Conservation (phyloP, 1,140 invertebrate species). For the Hyphantria cunea region DNA sequence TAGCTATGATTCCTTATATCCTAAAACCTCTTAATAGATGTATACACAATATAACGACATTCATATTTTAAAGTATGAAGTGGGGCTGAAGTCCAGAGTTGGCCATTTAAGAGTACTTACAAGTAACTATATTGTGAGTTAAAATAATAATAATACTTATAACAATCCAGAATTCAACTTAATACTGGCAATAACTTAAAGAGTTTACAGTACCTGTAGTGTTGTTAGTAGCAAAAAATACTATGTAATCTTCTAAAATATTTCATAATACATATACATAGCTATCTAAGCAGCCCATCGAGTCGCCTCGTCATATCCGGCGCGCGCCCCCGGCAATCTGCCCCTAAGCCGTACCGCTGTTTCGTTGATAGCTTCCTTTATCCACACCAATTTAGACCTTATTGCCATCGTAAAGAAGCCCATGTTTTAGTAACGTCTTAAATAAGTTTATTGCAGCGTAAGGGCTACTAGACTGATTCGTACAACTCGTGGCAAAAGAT, state of each 20-base stretch:
- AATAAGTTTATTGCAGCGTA: constrained; percentile 18
- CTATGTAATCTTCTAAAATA: constrained; percentile 10
- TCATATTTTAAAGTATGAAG: too few relatives aligned
- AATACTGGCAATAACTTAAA: too few relatives aligned
- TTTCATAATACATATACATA: not conserved
- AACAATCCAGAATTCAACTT: too few relatives aligned
- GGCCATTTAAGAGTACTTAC: too few relatives aligned
- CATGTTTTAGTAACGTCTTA: not conserved
- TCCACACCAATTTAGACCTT: constrained; percentile 2
- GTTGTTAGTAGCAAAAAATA: not conserved
- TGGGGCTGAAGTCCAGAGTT: too few relatives aligned
- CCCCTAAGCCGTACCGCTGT: constrained; percentile 17
- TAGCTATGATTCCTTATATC: too few relatives aligned
- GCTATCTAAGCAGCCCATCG: constrained; percentile 13
- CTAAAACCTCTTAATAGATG: too few relatives aligned
- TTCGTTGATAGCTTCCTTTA: not conserved
- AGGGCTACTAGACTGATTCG: constrained; percentile 1
- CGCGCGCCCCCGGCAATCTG: constrained; percentile 21
- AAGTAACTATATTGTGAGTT: too few relatives aligned
- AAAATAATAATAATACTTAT: too few relatives aligned
- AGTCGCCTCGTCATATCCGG: constrained; percentile 31
- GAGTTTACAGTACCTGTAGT: too few relatives aligned
- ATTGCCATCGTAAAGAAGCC: not conserved
- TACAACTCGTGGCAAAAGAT: constrained; percentile 6
- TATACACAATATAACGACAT: too few relatives aligned